phyloP scores from a whole-genome alignment of 1,140 invertebrate species.

The Phocides pigmalion region DNA sequence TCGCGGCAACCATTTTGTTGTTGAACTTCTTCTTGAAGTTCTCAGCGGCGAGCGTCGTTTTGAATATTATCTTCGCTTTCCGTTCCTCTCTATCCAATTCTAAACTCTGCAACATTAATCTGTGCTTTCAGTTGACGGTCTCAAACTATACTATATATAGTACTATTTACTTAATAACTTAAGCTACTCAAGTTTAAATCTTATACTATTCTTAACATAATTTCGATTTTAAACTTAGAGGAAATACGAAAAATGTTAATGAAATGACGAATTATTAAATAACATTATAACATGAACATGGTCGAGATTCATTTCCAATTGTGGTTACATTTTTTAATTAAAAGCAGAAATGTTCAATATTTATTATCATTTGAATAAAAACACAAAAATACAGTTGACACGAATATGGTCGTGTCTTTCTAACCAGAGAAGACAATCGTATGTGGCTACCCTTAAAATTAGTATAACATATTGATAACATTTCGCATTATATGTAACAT shows the following conservation, averaged over 20 bases:
- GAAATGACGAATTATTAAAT: constrained; percentile 4
- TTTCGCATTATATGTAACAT: no score
- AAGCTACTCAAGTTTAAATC: neutral
- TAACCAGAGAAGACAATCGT: no score
- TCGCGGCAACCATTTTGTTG: constrained; percentile 77
- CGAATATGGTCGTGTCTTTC: no score
- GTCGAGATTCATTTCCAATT: no score
- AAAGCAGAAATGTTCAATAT: no score
- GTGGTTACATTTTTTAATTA: no score
- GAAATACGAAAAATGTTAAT: constrained; percentile 50
- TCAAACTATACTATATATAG: neutral
- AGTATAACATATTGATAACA: no score
- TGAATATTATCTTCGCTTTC: constrained; percentile 70
- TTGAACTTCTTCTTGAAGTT: constrained; percentile 74
- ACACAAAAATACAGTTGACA: no score
- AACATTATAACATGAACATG: no score
- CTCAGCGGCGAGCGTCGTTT: constrained; percentile 58
- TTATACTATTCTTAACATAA: neutral
- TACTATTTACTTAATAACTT: neutral
- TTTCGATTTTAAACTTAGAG: neutral
- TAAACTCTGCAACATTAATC: constrained; percentile 65
- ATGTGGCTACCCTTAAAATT: no score
- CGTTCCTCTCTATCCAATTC: constrained; percentile 70
- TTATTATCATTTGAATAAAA: no score
- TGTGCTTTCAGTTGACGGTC: neutral